Evolutionary conservation across 2,797 vertebrate species (phyloP).

Genomic region (Malurus leucopterus): DNA sequence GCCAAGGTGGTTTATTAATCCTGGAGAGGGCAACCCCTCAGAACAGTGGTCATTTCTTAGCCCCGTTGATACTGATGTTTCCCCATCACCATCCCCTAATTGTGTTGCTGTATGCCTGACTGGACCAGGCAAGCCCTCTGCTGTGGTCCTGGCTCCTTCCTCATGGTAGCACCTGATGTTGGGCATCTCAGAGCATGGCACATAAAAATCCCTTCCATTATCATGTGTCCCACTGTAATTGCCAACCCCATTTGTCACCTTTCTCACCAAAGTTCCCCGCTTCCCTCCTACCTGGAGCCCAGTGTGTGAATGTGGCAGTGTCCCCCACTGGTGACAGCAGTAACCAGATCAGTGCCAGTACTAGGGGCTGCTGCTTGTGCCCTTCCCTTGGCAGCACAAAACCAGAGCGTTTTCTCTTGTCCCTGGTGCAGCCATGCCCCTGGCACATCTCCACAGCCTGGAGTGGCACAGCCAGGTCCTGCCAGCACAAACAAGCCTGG

Average conservation of each 20-base stretch:
- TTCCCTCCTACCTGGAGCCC: neutral
- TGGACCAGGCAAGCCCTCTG: neutral
- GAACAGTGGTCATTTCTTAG: neutral
- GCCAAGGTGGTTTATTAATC: neutral
- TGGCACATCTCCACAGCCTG: neutral
- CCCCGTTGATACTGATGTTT: neutral
- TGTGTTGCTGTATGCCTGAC: neutral
- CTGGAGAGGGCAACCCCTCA: neutral
- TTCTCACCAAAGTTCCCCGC: neutral
- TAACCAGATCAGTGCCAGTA: neutral
- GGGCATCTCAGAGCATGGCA: neutral
- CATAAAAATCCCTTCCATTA: neutral
- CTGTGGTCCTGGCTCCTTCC: neutral
- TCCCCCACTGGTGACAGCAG: neutral
- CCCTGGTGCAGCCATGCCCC: fast-evolving
- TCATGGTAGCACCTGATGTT: fast-evolving
- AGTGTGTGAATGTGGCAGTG: fast-evolving
- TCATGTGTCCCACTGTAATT: fast-evolving
- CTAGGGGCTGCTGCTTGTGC: neutral
- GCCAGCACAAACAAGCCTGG: neutral
- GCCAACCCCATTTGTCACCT: neutral
- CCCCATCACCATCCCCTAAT: neutral
- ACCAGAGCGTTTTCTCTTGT: fast-evolving
- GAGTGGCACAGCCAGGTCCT: neutral
- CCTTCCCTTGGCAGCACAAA: neutral